Conservation (phyloP, 2,888 invertebrate genomes). For the Apamea crenata region DNA sequence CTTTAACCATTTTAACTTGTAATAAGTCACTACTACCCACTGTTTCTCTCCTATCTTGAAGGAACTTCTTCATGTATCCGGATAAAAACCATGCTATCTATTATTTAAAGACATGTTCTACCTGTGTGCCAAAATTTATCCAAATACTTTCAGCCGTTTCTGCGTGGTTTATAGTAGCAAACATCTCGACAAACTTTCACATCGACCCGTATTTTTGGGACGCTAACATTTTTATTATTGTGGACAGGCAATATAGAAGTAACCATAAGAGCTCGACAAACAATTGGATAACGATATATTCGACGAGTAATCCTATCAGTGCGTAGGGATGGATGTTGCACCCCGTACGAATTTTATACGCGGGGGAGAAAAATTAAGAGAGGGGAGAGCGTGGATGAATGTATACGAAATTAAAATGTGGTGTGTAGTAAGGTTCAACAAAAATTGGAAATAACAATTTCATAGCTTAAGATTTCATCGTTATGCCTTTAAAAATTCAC, state of each 20-base stretch:
- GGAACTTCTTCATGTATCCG: background rate
- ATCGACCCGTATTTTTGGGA: background rate
- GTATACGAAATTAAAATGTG: background rate
- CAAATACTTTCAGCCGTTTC: background rate
- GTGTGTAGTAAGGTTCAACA: no score
- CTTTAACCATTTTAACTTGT: background rate
- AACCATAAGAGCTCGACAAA: constrained; percentile 3
- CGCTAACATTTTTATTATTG: background rate
- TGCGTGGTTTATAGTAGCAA: no score
- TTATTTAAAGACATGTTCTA: background rate
- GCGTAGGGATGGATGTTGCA: background rate
- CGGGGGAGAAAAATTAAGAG: background rate
- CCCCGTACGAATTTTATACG: background rate
- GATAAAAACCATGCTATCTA: background rate
- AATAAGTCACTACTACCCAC: background rate
- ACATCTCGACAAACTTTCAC: background rate
- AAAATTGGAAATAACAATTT: background rate
- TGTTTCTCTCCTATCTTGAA: background rate
- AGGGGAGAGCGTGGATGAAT: background rate
- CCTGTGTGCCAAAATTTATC: background rate
- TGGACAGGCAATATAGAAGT: background rate
- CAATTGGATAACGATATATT: constrained; percentile 17
- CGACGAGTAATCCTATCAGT: background rate
- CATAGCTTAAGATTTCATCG: background rate
- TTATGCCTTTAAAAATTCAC: background rate